A percentile compares a stretch with the other conserved stretches of the same genome.
Conservation (phyloP, 2,797 vertebrate species). For the Sebastes oblongus region DNA sequence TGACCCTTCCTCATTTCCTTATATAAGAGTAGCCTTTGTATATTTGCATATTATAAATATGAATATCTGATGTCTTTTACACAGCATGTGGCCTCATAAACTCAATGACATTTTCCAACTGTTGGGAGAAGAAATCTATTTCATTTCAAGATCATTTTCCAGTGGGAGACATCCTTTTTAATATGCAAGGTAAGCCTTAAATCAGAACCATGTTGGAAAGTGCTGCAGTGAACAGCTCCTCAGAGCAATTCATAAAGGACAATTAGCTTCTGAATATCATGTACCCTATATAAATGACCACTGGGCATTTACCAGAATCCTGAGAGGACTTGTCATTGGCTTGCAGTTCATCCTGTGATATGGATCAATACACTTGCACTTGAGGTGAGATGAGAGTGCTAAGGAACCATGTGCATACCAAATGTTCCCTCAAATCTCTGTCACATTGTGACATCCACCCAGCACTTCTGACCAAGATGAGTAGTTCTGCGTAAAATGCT, state of each 20-base stretch:
- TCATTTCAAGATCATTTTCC: neutral
- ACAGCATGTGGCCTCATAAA: neutral
- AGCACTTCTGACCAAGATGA: slow-evolving; percentile 26
- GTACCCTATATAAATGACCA: slow-evolving; percentile 19
- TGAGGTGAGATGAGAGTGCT: slow-evolving; percentile 26
- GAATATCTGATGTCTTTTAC: neutral
- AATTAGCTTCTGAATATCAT: slow-evolving; percentile 8
- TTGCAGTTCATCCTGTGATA: slow-evolving; percentile 17
- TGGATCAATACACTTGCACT: slow-evolving; percentile 26
- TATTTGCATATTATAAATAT: slow-evolving; percentile 41
- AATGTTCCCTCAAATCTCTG: slow-evolving; percentile 45
- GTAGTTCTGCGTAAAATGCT: slow-evolving; percentile 30
- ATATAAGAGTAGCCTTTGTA: neutral
- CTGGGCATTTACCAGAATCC: slow-evolving; percentile 4
- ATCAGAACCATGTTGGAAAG: neutral
- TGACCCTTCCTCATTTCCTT: slow-evolving; percentile 17
- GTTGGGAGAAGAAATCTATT: slow-evolving; percentile 4
- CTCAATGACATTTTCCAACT: slow-evolving; percentile 11
- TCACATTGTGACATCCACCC: slow-evolving; percentile 32
- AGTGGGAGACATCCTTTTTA: neutral
- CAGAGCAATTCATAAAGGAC: neutral
- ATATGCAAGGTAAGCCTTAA: slow-evolving; percentile 8
- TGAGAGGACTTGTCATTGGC: slow-evolving; percentile 10
- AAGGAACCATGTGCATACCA: slow-evolving; percentile 11
- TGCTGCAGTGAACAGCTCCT: neutral